These are phyloP conservation scores for Leptinotarsa juncta DNA, from an alignment of 2,888 invertebrate genomes.

Conservation along the genomic window DNA sequence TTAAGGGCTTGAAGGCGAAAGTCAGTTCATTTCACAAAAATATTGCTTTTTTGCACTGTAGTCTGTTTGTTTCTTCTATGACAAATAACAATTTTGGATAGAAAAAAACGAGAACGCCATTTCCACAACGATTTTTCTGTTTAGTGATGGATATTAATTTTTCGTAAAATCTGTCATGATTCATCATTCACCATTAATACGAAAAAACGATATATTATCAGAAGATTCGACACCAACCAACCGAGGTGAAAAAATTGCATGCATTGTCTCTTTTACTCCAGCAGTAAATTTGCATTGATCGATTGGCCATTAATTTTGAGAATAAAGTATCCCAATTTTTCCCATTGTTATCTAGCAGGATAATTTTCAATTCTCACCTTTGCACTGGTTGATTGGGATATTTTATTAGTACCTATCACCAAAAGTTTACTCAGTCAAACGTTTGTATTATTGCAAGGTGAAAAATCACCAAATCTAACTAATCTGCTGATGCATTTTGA, in stretches of 20 bases:
- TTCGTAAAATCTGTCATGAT: slow-evolving; percentile 34
- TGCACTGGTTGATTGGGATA: background rate
- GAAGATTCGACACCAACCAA: slow-evolving; percentile 56
- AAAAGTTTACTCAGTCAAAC: background rate
- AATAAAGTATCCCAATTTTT: background rate
- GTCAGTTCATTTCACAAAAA: too few relatives aligned
- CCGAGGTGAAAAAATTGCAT: slow-evolving; percentile 34
- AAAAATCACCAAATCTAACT: background rate
- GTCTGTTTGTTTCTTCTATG: too few relatives aligned
- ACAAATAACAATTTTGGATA: too few relatives aligned
- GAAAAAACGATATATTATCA: slow-evolving; percentile 18
- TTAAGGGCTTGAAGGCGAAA: too few relatives aligned
- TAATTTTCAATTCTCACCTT: too few relatives aligned
- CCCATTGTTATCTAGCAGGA: too few relatives aligned
- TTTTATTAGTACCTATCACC: background rate
- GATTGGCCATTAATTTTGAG: background rate
- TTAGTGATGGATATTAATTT: background rate
- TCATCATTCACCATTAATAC: slow-evolving; percentile 20
- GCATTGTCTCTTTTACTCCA: background rate
- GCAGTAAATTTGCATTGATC: background rate
- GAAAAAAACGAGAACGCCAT: too few relatives aligned
- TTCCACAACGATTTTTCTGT: too few relatives aligned
- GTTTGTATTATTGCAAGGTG: too few relatives aligned
- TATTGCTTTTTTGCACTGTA: too few relatives aligned
- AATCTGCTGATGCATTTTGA: background rate